Base-by-base conservation (phyloP, 1,140 invertebrate species). In the Archivesica marissinica region DNA sequence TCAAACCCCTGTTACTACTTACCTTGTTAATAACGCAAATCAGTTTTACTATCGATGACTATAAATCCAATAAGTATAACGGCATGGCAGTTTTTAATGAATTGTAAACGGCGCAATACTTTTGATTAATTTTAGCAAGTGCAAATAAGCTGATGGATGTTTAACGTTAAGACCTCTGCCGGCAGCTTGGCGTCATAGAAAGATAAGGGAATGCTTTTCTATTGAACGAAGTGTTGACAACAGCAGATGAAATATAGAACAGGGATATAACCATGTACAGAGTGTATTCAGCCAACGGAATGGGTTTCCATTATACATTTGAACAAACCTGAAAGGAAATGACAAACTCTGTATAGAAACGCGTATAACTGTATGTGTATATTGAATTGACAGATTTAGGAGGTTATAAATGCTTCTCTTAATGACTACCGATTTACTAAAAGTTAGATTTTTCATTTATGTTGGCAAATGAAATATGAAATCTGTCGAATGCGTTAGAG, bases 91-190 rank as follows among this genome's bases (percentile, higher is more conserved):
- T 44, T 70, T 47, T 41, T 23, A 44, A 70, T 70, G 59, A 70
- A 70, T 70, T 44, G 39, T 44, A 70, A 38, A 70, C 47, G 66
- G 20, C 66, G 66, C 38, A 7, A 4, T 28, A 23, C 20, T 38
- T 50, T 25, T 70, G 66, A 70, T 70, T 70, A 70, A 70, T 70
- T n/a, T 70, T 70, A 4, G 41, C 23, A 70, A 44, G 66, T 70
- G 41, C 66, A 70, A 70, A 70, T 70, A 44, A 0, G 41, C 1
- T n/a, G 66, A 70, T 70, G 33, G 66, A 70, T 70, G 66, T 44
- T 70, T 35, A 70, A 70, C 39, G 28, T 44, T 47, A 28, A 70
- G 66, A 70, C 66, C 41, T 44, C 6, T n/a, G 6, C 15, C 38
- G 66, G 38, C 33, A 38, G 38, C 59, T 35, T 64, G 59, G 59